A percentile compares a stretch with the other conserved stretches of the same genome.
phyloP scores from a whole-genome alignment of 2,888 invertebrate species.

The Noctua janthina region DNA sequence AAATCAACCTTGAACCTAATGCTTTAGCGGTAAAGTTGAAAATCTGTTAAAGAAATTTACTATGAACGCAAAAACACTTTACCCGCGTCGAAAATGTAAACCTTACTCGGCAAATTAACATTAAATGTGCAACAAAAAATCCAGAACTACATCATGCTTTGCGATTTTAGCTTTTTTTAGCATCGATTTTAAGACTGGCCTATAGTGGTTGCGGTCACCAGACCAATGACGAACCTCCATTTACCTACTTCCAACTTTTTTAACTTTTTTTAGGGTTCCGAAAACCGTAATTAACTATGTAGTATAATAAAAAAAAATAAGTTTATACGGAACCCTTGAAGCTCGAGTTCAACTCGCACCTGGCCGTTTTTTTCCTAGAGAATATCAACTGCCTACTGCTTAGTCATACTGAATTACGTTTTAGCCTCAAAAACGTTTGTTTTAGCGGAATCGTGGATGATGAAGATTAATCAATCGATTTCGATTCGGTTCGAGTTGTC shows the following conservation, averaged over 20 bases:
- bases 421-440: constrained; percentile 15
- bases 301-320: too few relatives aligned
- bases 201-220: not conserved
- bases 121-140: too few relatives aligned
- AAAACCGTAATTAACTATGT: too few relatives aligned
- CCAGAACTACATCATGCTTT: too few relatives aligned
- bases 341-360: too few relatives aligned
- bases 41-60: too few relatives aligned
- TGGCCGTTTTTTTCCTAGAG: not conserved
- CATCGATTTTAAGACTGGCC: too few relatives aligned
- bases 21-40: too few relatives aligned
- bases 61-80: not conserved
- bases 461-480: constrained; percentile 39
- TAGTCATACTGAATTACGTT: not conserved
- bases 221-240: not conserved
- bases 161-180: too few relatives aligned
- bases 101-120: not conserved
- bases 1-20: too few relatives aligned
- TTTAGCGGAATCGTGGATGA: constrained; percentile 17
- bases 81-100: not conserved
- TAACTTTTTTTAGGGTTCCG: not conserved
- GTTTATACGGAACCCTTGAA: too few relatives aligned
- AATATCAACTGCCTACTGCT: not conserved
- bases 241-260: not conserved
- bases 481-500: constrained; percentile 27